Evolutionary conservation across 1,140 invertebrate species (phyloP).

Genomic region (Brachionus plicatilis): DNA sequence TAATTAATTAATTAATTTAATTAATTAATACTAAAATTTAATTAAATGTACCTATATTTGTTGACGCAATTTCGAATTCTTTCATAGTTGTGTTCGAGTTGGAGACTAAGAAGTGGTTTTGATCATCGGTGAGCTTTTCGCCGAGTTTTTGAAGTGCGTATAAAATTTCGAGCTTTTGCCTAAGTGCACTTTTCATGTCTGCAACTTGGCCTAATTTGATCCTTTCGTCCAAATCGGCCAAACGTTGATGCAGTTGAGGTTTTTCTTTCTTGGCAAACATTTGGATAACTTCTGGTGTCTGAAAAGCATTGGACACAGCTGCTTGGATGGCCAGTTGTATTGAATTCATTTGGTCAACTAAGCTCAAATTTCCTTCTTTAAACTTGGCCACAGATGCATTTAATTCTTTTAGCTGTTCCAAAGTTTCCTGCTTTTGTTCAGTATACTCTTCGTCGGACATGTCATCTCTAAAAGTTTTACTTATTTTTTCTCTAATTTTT

Average conservation of each 20-base stretch:
- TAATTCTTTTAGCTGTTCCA: constrained; percentile 71
- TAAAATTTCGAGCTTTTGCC: constrained; percentile 63
- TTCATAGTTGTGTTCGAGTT: constrained; percentile 57
- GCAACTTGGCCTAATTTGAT: constrained; percentile 57
- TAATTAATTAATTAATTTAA: background rate
- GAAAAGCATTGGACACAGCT: constrained; percentile 70
- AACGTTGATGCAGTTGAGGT: constrained; percentile 62
- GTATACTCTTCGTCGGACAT: constrained; percentile 66
- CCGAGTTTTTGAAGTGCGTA: constrained; percentile 66
- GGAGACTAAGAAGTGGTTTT: constrained; percentile 62
- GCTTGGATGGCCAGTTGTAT: constrained; percentile 71
- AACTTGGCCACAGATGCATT: constrained; percentile 66
- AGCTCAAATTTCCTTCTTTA: constrained; percentile 63
- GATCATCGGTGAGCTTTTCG: constrained; percentile 61
- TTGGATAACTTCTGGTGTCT: constrained; percentile 70
- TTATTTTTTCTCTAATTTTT: background rate
- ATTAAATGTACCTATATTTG: constrained; percentile 53
- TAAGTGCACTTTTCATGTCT: constrained; percentile 46
- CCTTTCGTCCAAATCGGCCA: constrained; percentile 58
- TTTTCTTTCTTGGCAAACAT: constrained; percentile 72
- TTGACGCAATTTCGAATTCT: constrained; percentile 61
- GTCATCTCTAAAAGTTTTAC: constrained; percentile 58
- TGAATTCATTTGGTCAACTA: constrained; percentile 64
- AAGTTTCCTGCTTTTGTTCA: constrained; percentile 67
- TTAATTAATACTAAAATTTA: background rate